Evolutionary conservation across 2,113 vertebrate genomes (phyloP), one percentile per base, ranked within the genome.

Genomic region (Menura novaehollandiae): DNA sequence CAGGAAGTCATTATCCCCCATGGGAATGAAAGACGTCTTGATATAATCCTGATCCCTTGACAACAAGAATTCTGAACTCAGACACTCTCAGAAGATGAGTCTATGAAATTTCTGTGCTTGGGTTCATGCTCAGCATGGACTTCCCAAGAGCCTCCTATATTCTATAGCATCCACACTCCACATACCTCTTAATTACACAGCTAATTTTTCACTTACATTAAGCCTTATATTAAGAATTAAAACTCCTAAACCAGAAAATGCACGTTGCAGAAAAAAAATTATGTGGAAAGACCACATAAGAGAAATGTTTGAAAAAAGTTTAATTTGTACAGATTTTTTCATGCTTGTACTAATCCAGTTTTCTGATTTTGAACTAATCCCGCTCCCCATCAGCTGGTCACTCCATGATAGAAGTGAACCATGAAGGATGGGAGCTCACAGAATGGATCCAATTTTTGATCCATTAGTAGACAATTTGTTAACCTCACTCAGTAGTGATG

Each of bases 361-460:
- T 95, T 75, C 30, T 58, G 46, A 37, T 55, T 80, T 74, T 71
- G 27, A 87, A 18, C 21, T 41, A 44, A 60, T 19, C 8, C 24
- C 13, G 74, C 20, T 80, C 12, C 30, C 21, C 19, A 13, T 11
- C 32, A 58, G 32, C 1, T 1, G 3, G 11, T 22, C 33, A 68
- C 11, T 84, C 33, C 23, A 33, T 23, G 32, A 47, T 3, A 75
- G 52, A 63, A 78, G 16, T 21, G 67, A 81, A 46, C 15, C 17
- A n/a, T 4, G 13, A 4, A 7, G 3, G 10, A 35, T 16, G 33
- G 43, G 23, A 71, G 1, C 7, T 15, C 33, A 33, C 0, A 0
- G 18, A 52, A 44, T 2, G 1, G 18, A 75, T 43, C 16, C 52
- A 59, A 7, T 3, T 71, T 49, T 51, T 62, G 51, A 66, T 33